Evolutionary conservation across 2,888 invertebrate genomes (phyloP).

Genomic region (Drosophila quasianomalipes): DNA sequence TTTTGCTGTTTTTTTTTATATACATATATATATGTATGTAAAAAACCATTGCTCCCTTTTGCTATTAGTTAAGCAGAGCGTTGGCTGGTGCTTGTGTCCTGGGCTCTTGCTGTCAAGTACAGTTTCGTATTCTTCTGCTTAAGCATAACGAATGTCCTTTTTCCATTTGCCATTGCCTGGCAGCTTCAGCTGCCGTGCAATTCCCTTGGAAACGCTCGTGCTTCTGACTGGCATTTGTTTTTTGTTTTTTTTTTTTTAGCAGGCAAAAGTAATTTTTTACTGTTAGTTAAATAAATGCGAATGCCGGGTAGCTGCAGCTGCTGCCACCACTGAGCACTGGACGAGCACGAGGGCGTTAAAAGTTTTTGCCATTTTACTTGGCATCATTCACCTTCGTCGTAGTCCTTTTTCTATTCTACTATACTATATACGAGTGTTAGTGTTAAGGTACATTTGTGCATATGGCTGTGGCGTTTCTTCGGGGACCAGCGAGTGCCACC

Average conservation of each 20-base stretch:
- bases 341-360: constrained; percentile 77
- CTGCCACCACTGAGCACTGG: constrained; percentile 33
- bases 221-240: constrained; percentile 17
- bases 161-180: constrained; percentile 58
- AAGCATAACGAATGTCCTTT: constrained; percentile 83
- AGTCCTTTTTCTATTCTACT: constrained; percentile 22
- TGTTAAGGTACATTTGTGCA: constrained; percentile 15
- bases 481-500: constrained; percentile 61
- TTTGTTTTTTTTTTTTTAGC: constrained; percentile 40
- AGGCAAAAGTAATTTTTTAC: constrained; percentile 77
- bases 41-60: constrained; percentile 59
- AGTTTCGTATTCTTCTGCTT: constrained; percentile 83
- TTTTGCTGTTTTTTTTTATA: constrained; percentile 18
- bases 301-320: constrained; percentile 52
- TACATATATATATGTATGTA: constrained; percentile 7
- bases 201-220: constrained; percentile 62
- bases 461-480: constrained; percentile 66
- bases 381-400: constrained; percentile 51
- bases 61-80: constrained; percentile 69
- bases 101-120: constrained; percentile 72
- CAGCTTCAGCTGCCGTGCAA: constrained; percentile 39
- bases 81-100: constrained; percentile 31
- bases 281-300: constrained; percentile 81
- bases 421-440: constrained; percentile 2
- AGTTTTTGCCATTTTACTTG: constrained; percentile 72